Evolutionary conservation across 2,888 invertebrate species (phyloP).

Genomic region (Epinotia ramella): DNA sequence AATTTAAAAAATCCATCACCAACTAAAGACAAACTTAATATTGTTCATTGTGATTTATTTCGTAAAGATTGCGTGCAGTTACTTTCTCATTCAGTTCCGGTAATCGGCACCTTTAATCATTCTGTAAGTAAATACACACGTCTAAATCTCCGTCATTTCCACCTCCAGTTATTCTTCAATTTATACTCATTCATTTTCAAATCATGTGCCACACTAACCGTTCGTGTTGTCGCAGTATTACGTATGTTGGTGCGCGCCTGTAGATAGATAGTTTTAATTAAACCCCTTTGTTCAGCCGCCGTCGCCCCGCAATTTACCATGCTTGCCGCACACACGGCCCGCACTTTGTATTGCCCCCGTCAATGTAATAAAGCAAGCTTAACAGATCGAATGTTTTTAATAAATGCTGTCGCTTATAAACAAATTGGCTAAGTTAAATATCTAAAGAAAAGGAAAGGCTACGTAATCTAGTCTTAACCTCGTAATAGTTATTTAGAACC

Average conservation of each 20-base stretch:
- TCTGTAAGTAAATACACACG: background rate
- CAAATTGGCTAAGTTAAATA: background rate
- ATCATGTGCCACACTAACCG: background rate
- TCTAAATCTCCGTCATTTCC: background rate
- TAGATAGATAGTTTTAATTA: slow-evolving; percentile 45
- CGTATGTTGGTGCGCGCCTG: slow-evolving; percentile 17
- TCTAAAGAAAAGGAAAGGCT: background rate
- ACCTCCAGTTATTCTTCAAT: background rate
- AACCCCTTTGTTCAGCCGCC: slow-evolving; percentile 38
- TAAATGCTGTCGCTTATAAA: background rate
- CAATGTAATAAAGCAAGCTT: slow-evolving; percentile 25
- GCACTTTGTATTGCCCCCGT: slow-evolving; percentile 11
- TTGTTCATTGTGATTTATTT: too few relatives aligned
- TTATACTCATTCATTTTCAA: background rate
- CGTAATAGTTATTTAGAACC: too few relatives aligned
- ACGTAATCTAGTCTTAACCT: too few relatives aligned
- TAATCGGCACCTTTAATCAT: too few relatives aligned
- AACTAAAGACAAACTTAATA: background rate
- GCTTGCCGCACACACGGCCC: slow-evolving; percentile 26
- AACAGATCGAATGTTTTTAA: slow-evolving; percentile 10
- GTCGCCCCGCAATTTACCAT: slow-evolving; percentile 42
- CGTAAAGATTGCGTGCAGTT: background rate
- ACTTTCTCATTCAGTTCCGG: too few relatives aligned
- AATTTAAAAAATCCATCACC: background rate
- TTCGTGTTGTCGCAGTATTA: slow-evolving; percentile 12